phyloP scores from a whole-genome alignment of 92 coral and sea anemone species.

The Heteractis magnifica region DNA sequence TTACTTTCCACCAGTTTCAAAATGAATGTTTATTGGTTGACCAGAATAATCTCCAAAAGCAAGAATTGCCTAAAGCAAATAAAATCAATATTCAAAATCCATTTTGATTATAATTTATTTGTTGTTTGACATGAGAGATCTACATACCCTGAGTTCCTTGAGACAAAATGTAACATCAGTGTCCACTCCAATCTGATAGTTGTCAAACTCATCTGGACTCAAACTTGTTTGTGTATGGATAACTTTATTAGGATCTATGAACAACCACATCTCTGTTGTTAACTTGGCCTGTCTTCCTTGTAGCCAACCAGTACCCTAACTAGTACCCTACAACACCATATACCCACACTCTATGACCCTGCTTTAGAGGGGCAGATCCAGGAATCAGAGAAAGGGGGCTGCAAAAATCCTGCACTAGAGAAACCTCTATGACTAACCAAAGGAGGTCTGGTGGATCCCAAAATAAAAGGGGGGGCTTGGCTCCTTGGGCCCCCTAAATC shows the following conservation, averaged over 20 bases:
- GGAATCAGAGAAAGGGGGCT: no score
- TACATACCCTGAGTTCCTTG: slow-evolving; percentile 86
- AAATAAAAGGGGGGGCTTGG: no score
- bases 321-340: no score
- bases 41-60: slow-evolving; percentile 86
- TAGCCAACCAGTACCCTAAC: no score
- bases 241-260: slow-evolving; percentile 78
- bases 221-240: slow-evolving; percentile 90
- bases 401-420: no score
- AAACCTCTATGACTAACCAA: no score
- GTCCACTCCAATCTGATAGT: slow-evolving; percentile 98
- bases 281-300: no score
- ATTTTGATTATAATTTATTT: neutral
- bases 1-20: slow-evolving; percentile 97
- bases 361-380: no score
- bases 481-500: no score
- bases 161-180: slow-evolving; percentile 94
- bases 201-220: slow-evolving; percentile 90
- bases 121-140: neutral
- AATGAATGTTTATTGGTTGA: slow-evolving; percentile 85
- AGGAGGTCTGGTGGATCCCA: no score
- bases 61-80: slow-evolving; percentile 67
- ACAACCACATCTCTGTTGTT: no score
- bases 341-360: no score
- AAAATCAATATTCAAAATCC: neutral